Conservation (phyloP, 1,140 invertebrate genomes). For the Drosophila lacertosa region DNA sequence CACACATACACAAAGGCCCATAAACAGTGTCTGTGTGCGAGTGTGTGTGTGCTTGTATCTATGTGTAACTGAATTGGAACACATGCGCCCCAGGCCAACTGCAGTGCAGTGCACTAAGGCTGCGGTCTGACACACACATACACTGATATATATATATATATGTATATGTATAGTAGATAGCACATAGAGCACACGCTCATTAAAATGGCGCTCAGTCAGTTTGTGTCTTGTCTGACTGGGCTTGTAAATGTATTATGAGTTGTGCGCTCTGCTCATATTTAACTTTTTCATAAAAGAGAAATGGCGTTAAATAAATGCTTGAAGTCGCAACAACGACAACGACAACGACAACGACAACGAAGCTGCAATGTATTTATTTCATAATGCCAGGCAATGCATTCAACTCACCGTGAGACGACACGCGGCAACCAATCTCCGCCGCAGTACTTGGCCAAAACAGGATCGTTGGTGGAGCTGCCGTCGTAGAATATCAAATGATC, state of each 20-base stretch:
- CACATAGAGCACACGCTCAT: conserved; percentile 62
- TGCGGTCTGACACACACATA: conserved; percentile 49
- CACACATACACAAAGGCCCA: conserved; percentile 42
- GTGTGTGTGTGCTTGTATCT: conserved; percentile 18
- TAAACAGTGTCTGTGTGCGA: conserved; percentile 31
- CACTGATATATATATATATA: conserved; percentile 36
- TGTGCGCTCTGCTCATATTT: conserved; percentile 66
- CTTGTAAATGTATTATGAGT: conserved; percentile 78
- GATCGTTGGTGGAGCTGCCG: conserved; percentile 91
- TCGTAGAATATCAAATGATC: conserved; percentile 95
- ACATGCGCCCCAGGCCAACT: conserved; percentile 74
- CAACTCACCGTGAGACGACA: conserved; percentile 86
- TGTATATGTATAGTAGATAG: neutral
- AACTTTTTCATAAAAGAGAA: conserved; percentile 75
- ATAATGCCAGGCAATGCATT: conserved; percentile 7
- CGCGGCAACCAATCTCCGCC: conserved; percentile 92
- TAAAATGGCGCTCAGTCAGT: conserved; percentile 60
- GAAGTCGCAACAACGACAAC: conserved; percentile 10
- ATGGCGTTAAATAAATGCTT: conserved; percentile 73
- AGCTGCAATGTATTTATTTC: conserved; percentile 6
- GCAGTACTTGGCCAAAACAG: conserved; percentile 93
- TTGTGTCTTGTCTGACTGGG: conserved; percentile 22
- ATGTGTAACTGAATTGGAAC: conserved; percentile 75
- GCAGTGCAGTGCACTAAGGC: conserved; percentile 68
- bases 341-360: neutral